Evolutionary conservation across 2,113 vertebrate species (phyloP).

Genomic region (Aegotheles bennettii): DNA sequence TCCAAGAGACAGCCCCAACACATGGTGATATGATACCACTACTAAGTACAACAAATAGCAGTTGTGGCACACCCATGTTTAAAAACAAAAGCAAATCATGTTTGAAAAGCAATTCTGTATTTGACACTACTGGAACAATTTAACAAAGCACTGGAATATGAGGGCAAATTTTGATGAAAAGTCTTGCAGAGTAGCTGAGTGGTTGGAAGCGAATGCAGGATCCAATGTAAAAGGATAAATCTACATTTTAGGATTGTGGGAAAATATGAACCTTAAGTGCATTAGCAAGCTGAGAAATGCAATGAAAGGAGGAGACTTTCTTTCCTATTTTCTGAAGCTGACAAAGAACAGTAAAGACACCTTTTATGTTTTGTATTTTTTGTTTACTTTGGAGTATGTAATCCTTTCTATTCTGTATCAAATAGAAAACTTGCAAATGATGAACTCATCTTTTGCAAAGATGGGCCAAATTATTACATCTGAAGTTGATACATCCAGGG

Average conservation of each 20-base stretch:
- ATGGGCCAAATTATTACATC: not conserved
- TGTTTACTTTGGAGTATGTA: not conserved
- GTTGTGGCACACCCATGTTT: fast-evolving
- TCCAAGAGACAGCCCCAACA: not conserved
- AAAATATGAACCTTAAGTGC: not conserved
- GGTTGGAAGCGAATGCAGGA: not conserved
- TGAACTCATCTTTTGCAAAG: not conserved
- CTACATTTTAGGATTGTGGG: not conserved
- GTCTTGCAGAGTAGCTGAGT: not conserved
- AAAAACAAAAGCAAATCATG: not conserved
- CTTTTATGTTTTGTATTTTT: not conserved
- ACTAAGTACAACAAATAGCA: not conserved
- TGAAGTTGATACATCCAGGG: not conserved
- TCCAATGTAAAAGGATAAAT: not conserved
- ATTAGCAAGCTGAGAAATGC: not conserved
- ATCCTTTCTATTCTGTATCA: not conserved
- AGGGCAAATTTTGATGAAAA: not conserved
- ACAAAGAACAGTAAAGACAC: not conserved
- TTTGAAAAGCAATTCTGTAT: not conserved
- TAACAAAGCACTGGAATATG: not conserved
- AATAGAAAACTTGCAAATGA: not conserved
- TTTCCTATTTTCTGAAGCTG: not conserved
- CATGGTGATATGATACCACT: not conserved
- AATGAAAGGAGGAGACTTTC: not conserved
- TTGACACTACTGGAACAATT: not conserved